A percentile compares a stretch with the other conserved stretches of the same genome.
Conservation (phyloP, 2,113 vertebrate genomes). For the Ciconia stormi region DNA sequence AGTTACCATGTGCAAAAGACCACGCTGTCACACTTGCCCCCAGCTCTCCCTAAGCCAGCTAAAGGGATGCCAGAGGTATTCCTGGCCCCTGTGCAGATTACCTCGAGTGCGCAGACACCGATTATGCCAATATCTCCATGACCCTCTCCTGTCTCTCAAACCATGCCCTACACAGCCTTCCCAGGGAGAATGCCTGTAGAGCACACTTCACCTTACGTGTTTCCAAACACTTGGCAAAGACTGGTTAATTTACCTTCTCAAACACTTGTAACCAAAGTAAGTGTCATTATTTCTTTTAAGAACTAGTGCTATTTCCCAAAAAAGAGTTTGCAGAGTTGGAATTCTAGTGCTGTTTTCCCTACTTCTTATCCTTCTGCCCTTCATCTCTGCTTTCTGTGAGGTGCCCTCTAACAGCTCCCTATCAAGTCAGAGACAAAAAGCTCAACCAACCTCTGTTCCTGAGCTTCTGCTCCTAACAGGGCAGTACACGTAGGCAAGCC, state of each 20-base stretch:
- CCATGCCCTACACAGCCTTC: not conserved
- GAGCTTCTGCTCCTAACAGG: not conserved
- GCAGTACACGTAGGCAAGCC: fast-evolving
- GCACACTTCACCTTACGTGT: not conserved
- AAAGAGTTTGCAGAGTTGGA: not conserved
- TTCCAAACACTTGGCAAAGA: not conserved
- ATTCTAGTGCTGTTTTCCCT: not conserved
- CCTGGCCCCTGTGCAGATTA: not conserved
- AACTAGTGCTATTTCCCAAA: not conserved
- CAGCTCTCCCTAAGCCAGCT: not conserved
- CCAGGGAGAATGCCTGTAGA: not conserved
- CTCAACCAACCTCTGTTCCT: not conserved
- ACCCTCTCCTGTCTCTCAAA: not conserved
- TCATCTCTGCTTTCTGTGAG: not conserved
- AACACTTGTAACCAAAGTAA: not conserved
- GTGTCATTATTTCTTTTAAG: not conserved
- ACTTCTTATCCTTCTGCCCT: not conserved
- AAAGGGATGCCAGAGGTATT: not conserved
- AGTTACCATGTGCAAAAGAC: not conserved
- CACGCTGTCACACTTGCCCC: not conserved
- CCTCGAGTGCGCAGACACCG: fast-evolving
- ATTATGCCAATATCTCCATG: not conserved
- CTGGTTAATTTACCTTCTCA: not conserved
- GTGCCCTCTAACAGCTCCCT: not conserved
- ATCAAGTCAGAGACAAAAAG: not conserved